Percentiles rank a stretch among this genome's conserved stretches.
Conservation (phyloP, 64 coral and sea anemone genomes). For the Acropora yongei region DNA sequence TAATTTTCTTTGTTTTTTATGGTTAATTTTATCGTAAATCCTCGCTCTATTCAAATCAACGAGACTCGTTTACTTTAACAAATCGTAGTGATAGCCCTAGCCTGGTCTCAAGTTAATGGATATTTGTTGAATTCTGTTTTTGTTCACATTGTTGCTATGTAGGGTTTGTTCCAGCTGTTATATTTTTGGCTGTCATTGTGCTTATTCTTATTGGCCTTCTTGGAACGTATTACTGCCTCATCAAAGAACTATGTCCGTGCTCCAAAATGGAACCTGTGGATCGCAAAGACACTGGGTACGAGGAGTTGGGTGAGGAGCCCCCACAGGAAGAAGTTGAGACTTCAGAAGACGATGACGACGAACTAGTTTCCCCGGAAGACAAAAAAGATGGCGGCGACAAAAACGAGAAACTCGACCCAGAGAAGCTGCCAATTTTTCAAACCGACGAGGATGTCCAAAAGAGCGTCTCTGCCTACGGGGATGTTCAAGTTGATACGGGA, state of each 20-base stretch:
- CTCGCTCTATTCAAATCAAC: no score
- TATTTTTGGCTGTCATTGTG: constrained; percentile 75
- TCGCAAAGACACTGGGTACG: constrained; percentile 67
- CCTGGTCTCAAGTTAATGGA: no score
- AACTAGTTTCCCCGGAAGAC: constrained; percentile 13
- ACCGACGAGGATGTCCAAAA: constrained; percentile 36
- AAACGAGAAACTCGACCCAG: constrained; percentile 27
- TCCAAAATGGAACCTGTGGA: constrained; percentile 70
- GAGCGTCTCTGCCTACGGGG: constrained; percentile 69
- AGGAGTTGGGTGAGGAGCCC: constrained; percentile 66
- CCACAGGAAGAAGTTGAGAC: background rate
- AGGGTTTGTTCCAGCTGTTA: constrained; percentile 90
- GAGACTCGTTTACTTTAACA: no score
- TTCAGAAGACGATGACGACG: constrained; percentile 44
- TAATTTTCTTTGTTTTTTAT: no score
- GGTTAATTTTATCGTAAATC: no score
- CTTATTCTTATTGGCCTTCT: constrained; percentile 69
- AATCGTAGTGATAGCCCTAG: no score
- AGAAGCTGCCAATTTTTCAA: constrained; percentile 14
- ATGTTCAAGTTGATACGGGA: constrained; percentile 28
- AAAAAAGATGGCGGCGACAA: constrained; percentile 7
- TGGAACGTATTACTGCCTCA: constrained; percentile 89
- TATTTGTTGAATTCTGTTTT: no score
- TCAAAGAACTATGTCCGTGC: constrained; percentile 82
- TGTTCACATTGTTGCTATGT: background rate